phyloP scores from a whole-genome alignment of 1,140 invertebrate genomes.

The Artemia franciscana region DNA sequence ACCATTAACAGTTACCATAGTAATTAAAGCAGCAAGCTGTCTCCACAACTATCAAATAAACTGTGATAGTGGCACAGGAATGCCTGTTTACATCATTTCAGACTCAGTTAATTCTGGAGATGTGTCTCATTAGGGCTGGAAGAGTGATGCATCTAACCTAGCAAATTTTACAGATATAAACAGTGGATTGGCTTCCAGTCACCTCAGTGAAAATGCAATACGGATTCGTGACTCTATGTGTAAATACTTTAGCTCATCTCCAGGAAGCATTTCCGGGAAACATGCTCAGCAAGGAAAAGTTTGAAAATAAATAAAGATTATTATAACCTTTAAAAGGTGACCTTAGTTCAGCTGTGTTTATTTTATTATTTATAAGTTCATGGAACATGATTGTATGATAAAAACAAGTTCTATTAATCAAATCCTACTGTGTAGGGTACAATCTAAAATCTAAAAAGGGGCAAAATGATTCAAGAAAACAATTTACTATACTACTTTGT shows the following conservation, averaged over 20 bases:
- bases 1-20: neutral
- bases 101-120: neutral
- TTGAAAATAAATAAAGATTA: neutral
- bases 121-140: neutral
- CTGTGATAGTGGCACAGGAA: neutral
- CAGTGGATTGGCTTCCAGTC: neutral
- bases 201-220: neutral
- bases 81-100: neutral
- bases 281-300: neutral
- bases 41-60: neutral
- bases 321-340: no score
- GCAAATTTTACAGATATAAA: neutral
- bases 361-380: no score
- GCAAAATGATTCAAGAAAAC: no score
- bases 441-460: no score
- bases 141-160: neutral
- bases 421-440: no score
- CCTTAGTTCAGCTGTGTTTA: no score
- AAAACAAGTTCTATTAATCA: no score
- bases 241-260: neutral
- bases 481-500: no score
- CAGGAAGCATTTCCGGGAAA: neutral
- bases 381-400: no score
- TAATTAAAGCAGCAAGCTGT: neutral
- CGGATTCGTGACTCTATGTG: neutral